Conservation (phyloP, 2,888 invertebrate genomes). For the Drosophila macrospina region DNA sequence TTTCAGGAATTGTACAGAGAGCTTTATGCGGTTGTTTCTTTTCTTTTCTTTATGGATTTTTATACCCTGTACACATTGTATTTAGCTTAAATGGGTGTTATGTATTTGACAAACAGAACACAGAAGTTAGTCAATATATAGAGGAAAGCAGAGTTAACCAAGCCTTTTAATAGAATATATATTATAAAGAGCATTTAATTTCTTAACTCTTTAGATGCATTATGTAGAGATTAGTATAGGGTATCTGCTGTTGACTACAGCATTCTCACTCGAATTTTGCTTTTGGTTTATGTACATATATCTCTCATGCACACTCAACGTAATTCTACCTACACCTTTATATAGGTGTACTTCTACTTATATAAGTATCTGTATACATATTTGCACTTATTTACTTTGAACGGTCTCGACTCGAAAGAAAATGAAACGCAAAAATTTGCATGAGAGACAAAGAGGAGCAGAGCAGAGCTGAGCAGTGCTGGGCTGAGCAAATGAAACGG, state of each 20-base stretch:
- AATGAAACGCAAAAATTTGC: constrained; percentile 61
- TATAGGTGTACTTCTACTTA: constrained; percentile 14
- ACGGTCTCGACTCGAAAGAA: constrained; percentile 22
- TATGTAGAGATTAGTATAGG: neutral
- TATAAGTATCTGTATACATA: constrained; percentile 4
- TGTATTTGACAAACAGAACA: too few relatives aligned
- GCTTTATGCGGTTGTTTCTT: constrained; percentile 46
- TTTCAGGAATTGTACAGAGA: constrained; percentile 63
- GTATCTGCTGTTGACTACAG: neutral
- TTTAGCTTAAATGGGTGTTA: too few relatives aligned
- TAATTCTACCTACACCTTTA: constrained; percentile 56
- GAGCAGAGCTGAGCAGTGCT: constrained; percentile 11
- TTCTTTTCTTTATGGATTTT: constrained; percentile 23
- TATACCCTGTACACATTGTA: constrained; percentile 4
- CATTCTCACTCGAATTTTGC: neutral
- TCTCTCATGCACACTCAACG: constrained; percentile 54
- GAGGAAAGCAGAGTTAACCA: too few relatives aligned
- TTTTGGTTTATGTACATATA: constrained; percentile 14
- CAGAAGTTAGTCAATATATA: too few relatives aligned
- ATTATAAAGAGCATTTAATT: too few relatives aligned
- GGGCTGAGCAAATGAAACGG: constrained; percentile 43
- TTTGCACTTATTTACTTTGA: constrained; percentile 26
- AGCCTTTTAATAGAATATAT: too few relatives aligned
- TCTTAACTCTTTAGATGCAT: too few relatives aligned
- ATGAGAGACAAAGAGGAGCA: constrained; percentile 56